Conservation (phyloP, 2,888 invertebrate genomes). For the Acrobasis suavella region DNA sequence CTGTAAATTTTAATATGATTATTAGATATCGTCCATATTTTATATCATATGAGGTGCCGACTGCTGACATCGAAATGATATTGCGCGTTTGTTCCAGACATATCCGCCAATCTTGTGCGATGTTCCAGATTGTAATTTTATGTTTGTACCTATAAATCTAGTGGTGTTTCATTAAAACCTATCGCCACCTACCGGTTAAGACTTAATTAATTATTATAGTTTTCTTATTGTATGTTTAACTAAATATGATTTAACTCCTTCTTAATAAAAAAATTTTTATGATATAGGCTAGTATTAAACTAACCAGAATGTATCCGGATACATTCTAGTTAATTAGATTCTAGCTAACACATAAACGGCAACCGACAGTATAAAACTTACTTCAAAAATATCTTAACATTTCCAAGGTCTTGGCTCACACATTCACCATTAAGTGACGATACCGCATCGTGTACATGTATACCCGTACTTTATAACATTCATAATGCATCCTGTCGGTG, state of each 20-base stretch:
- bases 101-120: not conserved
- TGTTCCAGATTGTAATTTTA: not conserved
- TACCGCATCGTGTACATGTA: slow-evolving; percentile 13
- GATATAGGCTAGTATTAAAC: no score
- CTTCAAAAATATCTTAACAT: not conserved
- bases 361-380: no score
- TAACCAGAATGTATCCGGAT: no score
- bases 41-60: slow-evolving; percentile 6
- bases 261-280: no score
- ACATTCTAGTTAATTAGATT: no score
- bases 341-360: no score
- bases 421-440: slow-evolving; percentile 13
- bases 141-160: no score
- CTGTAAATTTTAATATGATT: slow-evolving; percentile 10
- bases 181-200: no score
- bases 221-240: no score
- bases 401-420: slow-evolving; percentile 6
- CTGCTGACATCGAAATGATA: not conserved
- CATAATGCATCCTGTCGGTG: slow-evolving; percentile 15
- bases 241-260: no score
- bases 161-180: no score
- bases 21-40: slow-evolving; percentile 3
- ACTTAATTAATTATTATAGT: no score
- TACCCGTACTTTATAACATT: not conserved
- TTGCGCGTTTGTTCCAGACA: not conserved